A percentile compares a stretch with the other conserved stretches of the same genome.
Evolutionary conservation across 1,140 invertebrate species (phyloP).

Genomic region (Yoshiicerus persimilis): DNA sequence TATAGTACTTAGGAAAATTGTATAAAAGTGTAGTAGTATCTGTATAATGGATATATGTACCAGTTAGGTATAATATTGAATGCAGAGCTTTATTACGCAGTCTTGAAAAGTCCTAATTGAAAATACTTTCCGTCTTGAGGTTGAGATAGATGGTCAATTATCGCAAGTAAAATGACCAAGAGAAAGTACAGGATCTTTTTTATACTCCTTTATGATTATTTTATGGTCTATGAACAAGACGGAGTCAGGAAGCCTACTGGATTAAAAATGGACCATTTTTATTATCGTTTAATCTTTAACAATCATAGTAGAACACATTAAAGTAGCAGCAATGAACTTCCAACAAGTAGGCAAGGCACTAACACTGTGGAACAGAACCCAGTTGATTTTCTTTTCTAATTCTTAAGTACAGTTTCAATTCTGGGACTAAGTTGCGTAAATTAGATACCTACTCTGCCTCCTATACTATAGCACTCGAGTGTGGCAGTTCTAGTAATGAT

Average conservation of each 20-base stretch:
- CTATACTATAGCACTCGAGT: background rate
- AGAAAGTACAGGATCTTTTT: background rate
- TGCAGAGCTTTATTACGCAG: background rate
- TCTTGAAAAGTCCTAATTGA: background rate
- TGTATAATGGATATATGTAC: background rate
- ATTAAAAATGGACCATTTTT: background rate
- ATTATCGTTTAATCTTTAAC: background rate
- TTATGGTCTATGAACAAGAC: background rate
- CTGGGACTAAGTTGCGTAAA: background rate
- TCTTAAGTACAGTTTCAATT: background rate
- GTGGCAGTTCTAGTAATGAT: background rate
- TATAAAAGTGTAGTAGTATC: too few relatives aligned
- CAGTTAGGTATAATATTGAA: background rate
- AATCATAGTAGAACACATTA: background rate
- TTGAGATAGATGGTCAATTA: constrained; percentile 1
- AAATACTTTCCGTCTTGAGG: background rate
- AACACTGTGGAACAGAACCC: background rate
- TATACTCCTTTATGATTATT: background rate
- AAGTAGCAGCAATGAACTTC: background rate
- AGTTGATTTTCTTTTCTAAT: background rate
- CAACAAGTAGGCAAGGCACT: background rate
- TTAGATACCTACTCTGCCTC: background rate
- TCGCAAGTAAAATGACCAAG: background rate
- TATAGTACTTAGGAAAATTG: too few relatives aligned
- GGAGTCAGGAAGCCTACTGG: background rate